These are phyloP conservation scores for Drosophila setosimentum DNA, from an alignment of 2,888 invertebrate species.

Conservation along the genomic window DNA sequence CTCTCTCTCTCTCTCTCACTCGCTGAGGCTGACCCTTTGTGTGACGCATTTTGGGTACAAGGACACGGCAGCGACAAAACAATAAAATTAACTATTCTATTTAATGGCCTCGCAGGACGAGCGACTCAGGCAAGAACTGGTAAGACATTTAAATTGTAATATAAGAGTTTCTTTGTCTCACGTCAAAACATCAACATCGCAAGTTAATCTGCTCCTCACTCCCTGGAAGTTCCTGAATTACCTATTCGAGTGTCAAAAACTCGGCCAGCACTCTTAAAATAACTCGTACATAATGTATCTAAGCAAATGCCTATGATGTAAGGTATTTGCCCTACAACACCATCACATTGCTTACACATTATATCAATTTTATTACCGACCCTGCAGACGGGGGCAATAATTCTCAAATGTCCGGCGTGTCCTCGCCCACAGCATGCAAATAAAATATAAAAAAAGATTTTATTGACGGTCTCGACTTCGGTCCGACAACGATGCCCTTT, in stretches of 20 bases:
- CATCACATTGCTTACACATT: conserved; percentile 65
- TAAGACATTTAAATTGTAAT: conserved; percentile 19
- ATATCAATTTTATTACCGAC: conserved; percentile 69
- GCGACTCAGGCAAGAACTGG: neutral
- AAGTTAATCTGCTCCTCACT: conserved; percentile 25
- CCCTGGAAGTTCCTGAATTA: conserved; percentile 11
- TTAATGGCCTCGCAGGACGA: conserved; percentile 74
- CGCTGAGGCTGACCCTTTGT: conserved; percentile 60
- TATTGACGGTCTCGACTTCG: conserved; percentile 63
- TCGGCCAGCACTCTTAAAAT: conserved; percentile 12
- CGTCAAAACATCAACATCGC: conserved; percentile 18
- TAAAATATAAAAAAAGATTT: conserved; percentile 69
- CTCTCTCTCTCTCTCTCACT: neutral
- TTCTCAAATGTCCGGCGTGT: conserved; percentile 22
- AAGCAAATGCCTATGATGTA: conserved; percentile 2
- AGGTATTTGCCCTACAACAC: conserved; percentile 4
- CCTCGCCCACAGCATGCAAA: conserved; percentile 66
- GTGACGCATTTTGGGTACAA: conserved; percentile 66
- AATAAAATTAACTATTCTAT: conserved; percentile 80
- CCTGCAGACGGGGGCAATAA: conserved; percentile 37
- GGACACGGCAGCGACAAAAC: conserved; percentile 46
- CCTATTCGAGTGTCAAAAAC: conserved; percentile 6
- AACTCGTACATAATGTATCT: neutral
- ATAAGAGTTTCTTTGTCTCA: conserved; percentile 13
- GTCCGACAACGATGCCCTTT: conserved; percentile 41